Percentiles rank a stretch among this genome's conserved stretches.
Conservation (phyloP, 2,888 invertebrate species). For the Steinernema carpocapsae region DNA sequence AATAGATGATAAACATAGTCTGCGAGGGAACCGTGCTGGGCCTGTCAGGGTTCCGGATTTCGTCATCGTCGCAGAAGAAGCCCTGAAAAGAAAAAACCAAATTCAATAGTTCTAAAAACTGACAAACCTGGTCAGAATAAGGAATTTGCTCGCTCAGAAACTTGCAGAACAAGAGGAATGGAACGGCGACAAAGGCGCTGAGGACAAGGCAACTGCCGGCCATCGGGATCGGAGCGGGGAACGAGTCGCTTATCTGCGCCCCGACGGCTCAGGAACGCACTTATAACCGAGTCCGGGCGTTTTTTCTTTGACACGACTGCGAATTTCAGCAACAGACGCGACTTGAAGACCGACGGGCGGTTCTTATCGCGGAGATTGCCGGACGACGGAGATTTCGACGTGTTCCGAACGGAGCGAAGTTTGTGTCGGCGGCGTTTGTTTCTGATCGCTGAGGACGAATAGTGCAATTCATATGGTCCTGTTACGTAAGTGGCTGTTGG, state of each 20-base stretch:
- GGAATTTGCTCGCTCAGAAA: slow-evolving; percentile 42
- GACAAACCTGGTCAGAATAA: slow-evolving; percentile 43
- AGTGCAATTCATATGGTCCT: too few relatives aligned
- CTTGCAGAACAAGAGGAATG: slow-evolving; percentile 41
- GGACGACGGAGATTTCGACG: not conserved
- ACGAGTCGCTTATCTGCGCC: slow-evolving; percentile 19
- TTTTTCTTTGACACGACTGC: slow-evolving; percentile 29
- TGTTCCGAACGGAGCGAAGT: not conserved
- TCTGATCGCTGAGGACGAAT: too few relatives aligned
- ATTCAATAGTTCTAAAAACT: too few relatives aligned
- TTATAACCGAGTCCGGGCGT: slow-evolving; percentile 8
- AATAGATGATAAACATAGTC: slow-evolving; percentile 50
- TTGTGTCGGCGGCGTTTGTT: not conserved
- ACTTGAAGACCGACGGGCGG: not conserved
- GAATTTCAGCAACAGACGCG: slow-evolving; percentile 32
- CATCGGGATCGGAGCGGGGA: slow-evolving; percentile 11
- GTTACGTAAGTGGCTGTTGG: slow-evolving; percentile 4
- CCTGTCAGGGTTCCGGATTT: slow-evolving; percentile 55
- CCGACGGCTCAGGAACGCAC: not conserved
- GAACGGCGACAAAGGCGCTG: slow-evolving; percentile 45
- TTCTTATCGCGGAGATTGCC: not conserved
- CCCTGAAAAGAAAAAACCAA: slow-evolving; percentile 40
- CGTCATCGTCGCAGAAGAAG: slow-evolving; percentile 63
- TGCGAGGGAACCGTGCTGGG: slow-evolving; percentile 47
- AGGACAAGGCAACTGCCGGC: slow-evolving; percentile 36